These are phyloP conservation scores for Plebejus melissa DNA, from an alignment of 2,888 invertebrate genomes.

Conservation along the genomic window DNA sequence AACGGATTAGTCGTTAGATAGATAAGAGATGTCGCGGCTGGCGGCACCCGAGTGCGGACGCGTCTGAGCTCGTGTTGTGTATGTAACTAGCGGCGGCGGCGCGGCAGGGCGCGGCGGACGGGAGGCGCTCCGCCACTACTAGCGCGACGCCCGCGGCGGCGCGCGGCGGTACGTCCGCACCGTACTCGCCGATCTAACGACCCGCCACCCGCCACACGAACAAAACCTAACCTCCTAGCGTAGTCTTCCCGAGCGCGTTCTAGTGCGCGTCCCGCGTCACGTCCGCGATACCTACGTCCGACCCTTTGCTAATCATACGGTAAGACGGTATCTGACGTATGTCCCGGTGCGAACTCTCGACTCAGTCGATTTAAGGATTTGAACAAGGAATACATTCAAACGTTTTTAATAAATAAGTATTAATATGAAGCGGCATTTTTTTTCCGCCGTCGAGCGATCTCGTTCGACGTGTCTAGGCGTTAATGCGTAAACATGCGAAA, in stretches of 20 bases:
- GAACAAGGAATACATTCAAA: slow-evolving; percentile 27
- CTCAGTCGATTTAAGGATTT: slow-evolving; percentile 2
- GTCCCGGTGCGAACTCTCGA: slow-evolving; percentile 43
- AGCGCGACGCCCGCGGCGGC: slow-evolving; percentile 43
- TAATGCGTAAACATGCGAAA: slow-evolving; percentile 38
- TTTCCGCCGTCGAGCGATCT: slow-evolving; percentile 43
- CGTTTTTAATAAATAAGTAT: slow-evolving; percentile 55
- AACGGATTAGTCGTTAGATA: not conserved
- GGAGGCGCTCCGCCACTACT: slow-evolving; percentile 34
- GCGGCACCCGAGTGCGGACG: slow-evolving; percentile 22
- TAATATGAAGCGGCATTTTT: slow-evolving; percentile 51
- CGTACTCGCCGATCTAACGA: slow-evolving; percentile 31
- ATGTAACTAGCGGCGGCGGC: slow-evolving; percentile 49
- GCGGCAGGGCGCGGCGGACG: slow-evolving; percentile 43
- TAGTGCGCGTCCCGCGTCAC: slow-evolving; percentile 28
- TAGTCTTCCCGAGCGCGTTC: slow-evolving; percentile 25
- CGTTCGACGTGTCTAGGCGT: slow-evolving; percentile 35
- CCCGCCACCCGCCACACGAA: slow-evolving; percentile 29
- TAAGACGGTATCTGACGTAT: slow-evolving; percentile 42
- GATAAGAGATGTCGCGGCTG: slow-evolving; percentile 28
- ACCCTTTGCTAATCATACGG: slow-evolving; percentile 32
- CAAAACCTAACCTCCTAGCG: slow-evolving; percentile 29
- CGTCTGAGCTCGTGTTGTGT: slow-evolving; percentile 46
- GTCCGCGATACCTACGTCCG: slow-evolving; percentile 26
- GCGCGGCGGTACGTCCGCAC: slow-evolving; percentile 38